phyloP scores from a whole-genome alignment of 1,140 invertebrate species.

The fruit fly (Drosophila melanogaster) region DNA sequence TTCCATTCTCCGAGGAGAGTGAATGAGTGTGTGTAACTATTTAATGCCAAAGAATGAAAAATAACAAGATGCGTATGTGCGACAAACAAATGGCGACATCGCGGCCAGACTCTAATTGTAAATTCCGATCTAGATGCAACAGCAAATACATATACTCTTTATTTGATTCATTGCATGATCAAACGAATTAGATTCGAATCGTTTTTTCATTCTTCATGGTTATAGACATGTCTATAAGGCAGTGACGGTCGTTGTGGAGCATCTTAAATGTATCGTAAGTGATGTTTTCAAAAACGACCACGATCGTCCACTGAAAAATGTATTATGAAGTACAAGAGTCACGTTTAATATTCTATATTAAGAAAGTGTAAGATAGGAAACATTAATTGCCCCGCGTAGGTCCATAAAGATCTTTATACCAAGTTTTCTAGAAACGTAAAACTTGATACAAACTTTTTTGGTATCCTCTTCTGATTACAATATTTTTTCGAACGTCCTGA shows the following conservation, averaged over 20 bases:
- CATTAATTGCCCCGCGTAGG: too few species aligned
- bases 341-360: too few species aligned
- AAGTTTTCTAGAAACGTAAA: too few species aligned
- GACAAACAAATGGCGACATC: constrained; percentile 81
- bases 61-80: constrained; percentile 80
- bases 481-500: not conserved
- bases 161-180: constrained; percentile 6
- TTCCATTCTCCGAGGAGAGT: constrained; percentile 46
- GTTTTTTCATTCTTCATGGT: constrained; percentile 9
- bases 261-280: not conserved
- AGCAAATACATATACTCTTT: constrained; percentile 10
- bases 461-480: not conserved
- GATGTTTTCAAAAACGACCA: too few species aligned
- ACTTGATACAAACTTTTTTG: not conserved
- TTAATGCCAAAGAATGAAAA: constrained; percentile 80
- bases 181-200: constrained; percentile 20
- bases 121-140: constrained; percentile 34
- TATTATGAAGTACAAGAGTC: too few species aligned
- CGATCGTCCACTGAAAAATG: too few species aligned
- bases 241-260: not conserved
- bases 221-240: not conserved
- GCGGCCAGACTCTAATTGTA: constrained; percentile 78
- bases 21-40: constrained; percentile 40
- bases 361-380: too few species aligned
- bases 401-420: too few species aligned